Evolutionary conservation across 2,888 invertebrate species (phyloP), one percentile per base, ranked within the genome.

Genomic region (Aethes cnicana): DNA sequence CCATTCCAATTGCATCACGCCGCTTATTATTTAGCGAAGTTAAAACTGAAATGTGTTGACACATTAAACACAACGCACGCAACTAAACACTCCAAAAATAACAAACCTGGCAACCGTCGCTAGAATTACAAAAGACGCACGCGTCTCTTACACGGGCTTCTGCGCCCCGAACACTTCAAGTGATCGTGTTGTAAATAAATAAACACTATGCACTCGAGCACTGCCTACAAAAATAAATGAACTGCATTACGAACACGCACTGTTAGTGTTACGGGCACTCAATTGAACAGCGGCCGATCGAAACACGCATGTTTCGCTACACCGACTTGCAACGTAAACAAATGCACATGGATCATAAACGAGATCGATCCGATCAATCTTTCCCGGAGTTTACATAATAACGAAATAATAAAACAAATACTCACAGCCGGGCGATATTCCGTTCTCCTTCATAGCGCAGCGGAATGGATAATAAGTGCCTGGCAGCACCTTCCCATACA

Each of bases 351-450:
- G 44, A 55, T 60, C 59, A 69, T 71, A 70, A 70, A 70, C 62
- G 68, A 47, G 12, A 25, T 36, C 18, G 36, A 26, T 26, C 6
- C 23, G 25, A 36, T 46, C 20, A 35, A 49, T 23, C 36, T 36
- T 16, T 44, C 32, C n/a, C 9, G 2, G 5, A 12, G 39, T 41
- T 43, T 35, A 52, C 25, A 44, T 41, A 36, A 50, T 41, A 35
- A 37, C 42, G 33, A 14, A 47, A 43, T 49, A 49, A 54, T 66
- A 60, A 54, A 60, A 67, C 68, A 64, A 69, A 79, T 88, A 95
- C 96, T 96, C 91, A 96, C 96, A 96, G 91, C 95, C 96, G 66
- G 96, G 96, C 69, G 94, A 93, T 63, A 94, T 95, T 73, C 95
- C 95, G 86, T 95, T 95, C 86, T 93, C 91, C 81, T 92, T 94